Conservation (phyloP, 2,888 invertebrate species). For the Chalcosyrphus nemorum region DNA sequence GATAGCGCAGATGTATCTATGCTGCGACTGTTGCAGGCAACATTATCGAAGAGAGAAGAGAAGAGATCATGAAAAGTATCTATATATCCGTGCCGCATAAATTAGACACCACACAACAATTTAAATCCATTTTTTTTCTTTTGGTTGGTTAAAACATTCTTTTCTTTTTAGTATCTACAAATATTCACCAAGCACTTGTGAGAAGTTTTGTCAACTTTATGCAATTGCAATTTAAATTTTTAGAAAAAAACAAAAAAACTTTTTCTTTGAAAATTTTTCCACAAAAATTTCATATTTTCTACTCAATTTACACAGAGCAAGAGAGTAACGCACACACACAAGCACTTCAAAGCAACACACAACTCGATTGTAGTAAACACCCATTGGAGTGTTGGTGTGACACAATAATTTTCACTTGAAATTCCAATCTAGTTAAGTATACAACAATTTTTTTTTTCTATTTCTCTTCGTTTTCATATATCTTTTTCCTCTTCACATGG, state of each 20-base stretch:
- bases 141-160: no score
- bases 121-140: no score
- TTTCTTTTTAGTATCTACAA: no score
- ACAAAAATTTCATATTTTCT: constrained; percentile 60
- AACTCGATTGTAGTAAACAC: constrained; percentile 53
- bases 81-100: constrained; percentile 46
- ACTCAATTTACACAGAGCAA: constrained; percentile 57
- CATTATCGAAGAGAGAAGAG: constrained; percentile 9
- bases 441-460: constrained; percentile 53
- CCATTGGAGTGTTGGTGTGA: constrained; percentile 71
- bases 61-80: constrained; percentile 31
- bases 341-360: no score
- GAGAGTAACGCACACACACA: constrained; percentile 10
- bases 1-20: constrained; percentile 69
- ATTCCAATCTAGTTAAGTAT: constrained; percentile 73
- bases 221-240: constrained; percentile 3
- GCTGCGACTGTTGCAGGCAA: constrained; percentile 59
- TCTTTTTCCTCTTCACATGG: constrained; percentile 28
- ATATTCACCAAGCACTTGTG: constrained; percentile 15
- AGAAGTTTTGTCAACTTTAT: constrained; percentile 8
- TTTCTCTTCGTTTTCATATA: no score
- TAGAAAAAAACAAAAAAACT: not conserved
- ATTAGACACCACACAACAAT: constrained; percentile 45
- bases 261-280: constrained; percentile 28
- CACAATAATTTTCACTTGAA: constrained; percentile 73